Conservation (phyloP, 2,113 vertebrate species). For the Tringa solitaria region DNA sequence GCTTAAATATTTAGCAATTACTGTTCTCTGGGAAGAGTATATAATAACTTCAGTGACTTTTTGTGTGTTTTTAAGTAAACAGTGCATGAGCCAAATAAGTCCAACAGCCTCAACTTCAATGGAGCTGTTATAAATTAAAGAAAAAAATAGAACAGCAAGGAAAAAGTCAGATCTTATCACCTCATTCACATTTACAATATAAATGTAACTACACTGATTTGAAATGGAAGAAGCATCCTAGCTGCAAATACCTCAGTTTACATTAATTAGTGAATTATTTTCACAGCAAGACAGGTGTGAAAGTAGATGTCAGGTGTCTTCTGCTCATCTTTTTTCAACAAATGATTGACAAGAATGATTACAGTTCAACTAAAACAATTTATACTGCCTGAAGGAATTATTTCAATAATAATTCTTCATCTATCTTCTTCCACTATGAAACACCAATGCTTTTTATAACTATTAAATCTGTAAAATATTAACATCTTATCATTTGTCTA, state of each 20-base stretch:
- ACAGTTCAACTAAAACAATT: background rate
- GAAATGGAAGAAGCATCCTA: background rate
- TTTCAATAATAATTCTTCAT: background rate
- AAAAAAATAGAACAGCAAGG: background rate
- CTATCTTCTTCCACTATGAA: background rate
- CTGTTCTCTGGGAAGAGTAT: background rate
- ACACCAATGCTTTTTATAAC: background rate
- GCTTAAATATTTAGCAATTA: background rate
- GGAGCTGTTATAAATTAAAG: background rate
- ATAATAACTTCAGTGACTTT: background rate
- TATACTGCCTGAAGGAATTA: background rate
- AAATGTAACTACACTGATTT: constrained; percentile 1
- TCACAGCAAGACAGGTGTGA: background rate
- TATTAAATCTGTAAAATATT: background rate
- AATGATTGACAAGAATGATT: background rate
- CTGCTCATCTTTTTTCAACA: background rate
- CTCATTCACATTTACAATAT: background rate
- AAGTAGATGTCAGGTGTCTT: constrained; percentile 33
- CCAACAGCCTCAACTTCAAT: background rate
- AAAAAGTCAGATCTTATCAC: background rate
- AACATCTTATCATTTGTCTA: background rate
- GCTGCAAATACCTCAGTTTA: background rate
- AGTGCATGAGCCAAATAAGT: background rate
- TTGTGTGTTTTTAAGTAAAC: background rate
- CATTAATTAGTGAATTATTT: constrained; percentile 7